A percentile compares a stretch with the other conserved stretches of the same genome.
These are phyloP conservation scores for Patagioenas fasciata DNA, from an alignment of 2,113 vertebrate genomes.

Conservation along the genomic window DNA sequence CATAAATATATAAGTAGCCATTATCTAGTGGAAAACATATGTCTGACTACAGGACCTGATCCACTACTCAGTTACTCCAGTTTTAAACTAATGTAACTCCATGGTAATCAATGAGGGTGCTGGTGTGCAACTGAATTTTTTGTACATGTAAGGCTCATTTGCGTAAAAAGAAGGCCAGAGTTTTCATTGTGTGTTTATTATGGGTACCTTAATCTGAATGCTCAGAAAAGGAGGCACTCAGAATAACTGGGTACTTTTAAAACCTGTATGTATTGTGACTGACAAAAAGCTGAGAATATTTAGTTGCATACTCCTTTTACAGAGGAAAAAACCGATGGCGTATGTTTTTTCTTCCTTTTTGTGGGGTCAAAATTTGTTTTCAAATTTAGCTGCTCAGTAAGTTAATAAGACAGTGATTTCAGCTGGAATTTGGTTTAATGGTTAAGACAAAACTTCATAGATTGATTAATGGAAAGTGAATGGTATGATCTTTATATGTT, in stretches of 20 bases:
- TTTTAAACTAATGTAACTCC: conserved; percentile 40
- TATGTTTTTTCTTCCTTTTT: background rate
- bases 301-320: background rate
- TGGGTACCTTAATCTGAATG: background rate
- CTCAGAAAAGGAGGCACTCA: background rate
- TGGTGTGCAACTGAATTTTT: background rate
- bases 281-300: background rate
- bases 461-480: conserved; percentile 2
- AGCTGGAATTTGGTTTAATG: background rate
- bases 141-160: background rate
- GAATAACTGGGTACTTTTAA: background rate
- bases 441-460: background rate
- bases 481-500: background rate
- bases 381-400: background rate
- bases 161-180: background rate
- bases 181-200: conserved; percentile 8
- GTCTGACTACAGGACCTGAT: conserved; percentile 37
- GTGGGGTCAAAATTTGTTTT: background rate
- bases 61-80: conserved; percentile 12
- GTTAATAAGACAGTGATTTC: background rate
- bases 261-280: background rate
- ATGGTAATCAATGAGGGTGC: background rate
- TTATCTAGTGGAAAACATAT: conserved; percentile 48
- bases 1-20: conserved; percentile 71
- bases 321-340: rapidly evolving